phyloP scores from a whole-genome alignment of 2,113 vertebrate genomes.

The Cryptoleucopteryx plumbea region DNA sequence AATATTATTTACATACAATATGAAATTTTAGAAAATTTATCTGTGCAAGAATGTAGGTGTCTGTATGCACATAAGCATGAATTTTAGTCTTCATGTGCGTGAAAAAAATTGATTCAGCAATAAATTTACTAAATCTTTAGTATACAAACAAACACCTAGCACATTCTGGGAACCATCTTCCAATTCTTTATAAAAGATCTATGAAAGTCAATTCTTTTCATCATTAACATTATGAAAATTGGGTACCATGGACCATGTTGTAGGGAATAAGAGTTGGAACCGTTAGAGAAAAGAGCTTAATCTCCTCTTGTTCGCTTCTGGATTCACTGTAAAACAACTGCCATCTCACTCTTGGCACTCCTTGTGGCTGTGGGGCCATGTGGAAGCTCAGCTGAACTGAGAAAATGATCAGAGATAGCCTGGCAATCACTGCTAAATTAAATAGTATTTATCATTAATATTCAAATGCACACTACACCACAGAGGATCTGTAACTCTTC shows the following conservation, averaged over 20 bases:
- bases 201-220: background rate
- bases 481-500: background rate
- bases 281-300: background rate
- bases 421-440: background rate
- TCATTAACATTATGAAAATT: background rate
- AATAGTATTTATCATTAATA: background rate
- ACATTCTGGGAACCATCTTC: background rate
- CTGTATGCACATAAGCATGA: background rate
- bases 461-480: background rate
- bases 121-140: background rate
- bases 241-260: background rate
- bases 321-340: background rate
- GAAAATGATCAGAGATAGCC: background rate
- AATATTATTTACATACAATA: background rate
- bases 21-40: background rate
- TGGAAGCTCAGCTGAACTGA: background rate
- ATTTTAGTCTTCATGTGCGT: fast-evolving
- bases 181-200: background rate
- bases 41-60: background rate
- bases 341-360: background rate
- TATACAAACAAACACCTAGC: background rate
- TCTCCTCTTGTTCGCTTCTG: background rate
- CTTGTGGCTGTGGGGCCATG: background rate
- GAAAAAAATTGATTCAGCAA: background rate
- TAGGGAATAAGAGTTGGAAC: background rate